Base-by-base conservation (phyloP, 2,888 invertebrate species). In the Noctua janthina region DNA sequence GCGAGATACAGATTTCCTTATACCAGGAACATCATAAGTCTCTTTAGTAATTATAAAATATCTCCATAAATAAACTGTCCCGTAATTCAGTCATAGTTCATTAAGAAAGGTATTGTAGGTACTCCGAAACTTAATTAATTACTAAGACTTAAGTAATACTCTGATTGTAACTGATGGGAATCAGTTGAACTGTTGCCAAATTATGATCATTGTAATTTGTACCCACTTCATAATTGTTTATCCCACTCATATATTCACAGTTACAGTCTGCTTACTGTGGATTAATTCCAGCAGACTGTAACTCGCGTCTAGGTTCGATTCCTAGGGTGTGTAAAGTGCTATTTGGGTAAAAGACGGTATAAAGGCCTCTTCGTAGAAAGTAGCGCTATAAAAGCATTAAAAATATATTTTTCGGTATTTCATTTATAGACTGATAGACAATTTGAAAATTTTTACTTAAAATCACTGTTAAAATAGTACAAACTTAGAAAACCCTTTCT, bases 131-230 rank as follows among this genome's bases (percentile, higher is more conserved):
- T 73, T 78, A 70, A 64, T 56, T 46, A 35, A 64, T 56, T 46
- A 35, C n/a, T 29, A 29, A 59, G 66, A 39, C 39, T 3, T 49
- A 72, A 83, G 49, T 72, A 54, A 23, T 54, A 35, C 15, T 39
- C 20, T 84, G 68, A 82, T 84, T 82, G 84, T 62, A 68, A 84
- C 6, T 84, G 29, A 82, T 84, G 8, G 62, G 0, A 8, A 3
- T 17, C 17, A 23, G 46, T 4, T 71, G 13, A 71, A 59, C 49
- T 56, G 15, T 59, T 62, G 13, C 17, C 17, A 67, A 67, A 71
- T 78, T 56, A 79, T 56, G n/a, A 23, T 17, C 15, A 29, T 17
- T 59, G 54, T 64, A 5, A 69, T 69, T 78, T 43, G 59, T 68
- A 46, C 7, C 13, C 10, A 71, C 6, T 56, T 29, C 15, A 5